Conservation (phyloP, 53 echinoderm and acorn worm genomes). For the Hippasteria phrygiana region DNA sequence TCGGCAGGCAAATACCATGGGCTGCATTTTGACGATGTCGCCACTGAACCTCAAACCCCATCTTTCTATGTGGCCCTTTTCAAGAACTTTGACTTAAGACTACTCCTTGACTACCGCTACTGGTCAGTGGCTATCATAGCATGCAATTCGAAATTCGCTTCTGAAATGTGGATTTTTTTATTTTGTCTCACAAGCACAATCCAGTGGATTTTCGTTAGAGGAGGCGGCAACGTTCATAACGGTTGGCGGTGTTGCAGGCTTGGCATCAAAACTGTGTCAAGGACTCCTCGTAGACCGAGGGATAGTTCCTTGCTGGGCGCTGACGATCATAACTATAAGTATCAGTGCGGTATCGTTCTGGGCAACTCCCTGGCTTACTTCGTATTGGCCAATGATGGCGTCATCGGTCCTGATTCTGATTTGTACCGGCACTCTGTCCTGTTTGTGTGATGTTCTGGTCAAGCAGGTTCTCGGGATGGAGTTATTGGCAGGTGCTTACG, state of each 20-base stretch:
- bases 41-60: too few species aligned
- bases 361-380: neutral
- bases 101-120: neutral
- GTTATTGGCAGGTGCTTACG: neutral
- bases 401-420: neutral
- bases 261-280: neutral
- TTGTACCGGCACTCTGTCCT: neutral
- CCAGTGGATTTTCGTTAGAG: conserved; percentile 24
- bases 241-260: conserved; percentile 4
- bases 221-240: conserved; percentile 27
- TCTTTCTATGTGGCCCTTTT: neutral
- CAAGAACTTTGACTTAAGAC: conserved; percentile 15
- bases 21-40: too few species aligned
- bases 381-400: conserved; percentile 21
- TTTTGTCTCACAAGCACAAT: conserved; percentile 40
- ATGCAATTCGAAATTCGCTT: neutral
- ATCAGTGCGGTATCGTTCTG: neutral
- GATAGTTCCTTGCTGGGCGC: neutral
- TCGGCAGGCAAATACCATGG: too few species aligned
- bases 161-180: conserved; percentile 15
- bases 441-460: neutral
- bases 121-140: conserved; percentile 19
- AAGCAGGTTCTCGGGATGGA: conserved; percentile 9
- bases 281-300: conserved; percentile 4
- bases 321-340: neutral